These are phyloP conservation scores for Drosophila takahashii DNA, from an alignment of 1,140 invertebrate genomes.

Conservation along the genomic window DNA sequence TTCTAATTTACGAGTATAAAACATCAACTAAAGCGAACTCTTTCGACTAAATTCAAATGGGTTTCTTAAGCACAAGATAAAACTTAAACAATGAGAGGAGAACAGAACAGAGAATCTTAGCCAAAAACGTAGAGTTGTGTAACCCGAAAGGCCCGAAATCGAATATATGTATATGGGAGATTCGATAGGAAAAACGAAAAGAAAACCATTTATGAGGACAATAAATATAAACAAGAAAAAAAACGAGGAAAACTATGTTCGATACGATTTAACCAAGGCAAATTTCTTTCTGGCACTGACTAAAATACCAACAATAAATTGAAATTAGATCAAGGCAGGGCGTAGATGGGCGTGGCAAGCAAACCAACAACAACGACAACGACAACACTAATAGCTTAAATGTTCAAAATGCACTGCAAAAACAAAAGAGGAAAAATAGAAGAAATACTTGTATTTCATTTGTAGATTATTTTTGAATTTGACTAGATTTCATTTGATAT, in stretches of 20 bases:
- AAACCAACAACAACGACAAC: conserved; percentile 5
- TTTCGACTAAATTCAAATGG: conserved; percentile 56
- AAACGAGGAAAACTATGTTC: conserved; percentile 11
- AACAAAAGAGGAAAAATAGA: conserved; percentile 15
- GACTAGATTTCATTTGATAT: conserved; percentile 22
- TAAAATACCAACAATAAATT: conserved; percentile 17
- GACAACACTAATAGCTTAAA: conserved; percentile 39
- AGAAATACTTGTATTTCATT: conserved; percentile 23
- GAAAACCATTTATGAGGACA: conserved; percentile 68
- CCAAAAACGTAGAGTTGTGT: conserved; percentile 36
- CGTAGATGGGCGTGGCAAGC: conserved; percentile 24
- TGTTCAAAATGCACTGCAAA: conserved; percentile 16
- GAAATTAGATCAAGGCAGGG: conserved; percentile 32
- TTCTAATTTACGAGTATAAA: conserved; percentile 27
- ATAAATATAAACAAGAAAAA: conserved; percentile 55
- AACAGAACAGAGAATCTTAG: conserved; percentile 7
- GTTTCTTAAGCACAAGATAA: conserved; percentile 58
- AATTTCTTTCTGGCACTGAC: conserved; percentile 23
- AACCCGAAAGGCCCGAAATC: conserved; percentile 11
- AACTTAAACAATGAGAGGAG: conserved; percentile 2
- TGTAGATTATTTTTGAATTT: conserved; percentile 23
- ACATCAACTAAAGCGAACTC: conserved; percentile 12
- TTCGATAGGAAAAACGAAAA: conserved; percentile 1
- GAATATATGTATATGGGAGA: conserved; percentile 19
- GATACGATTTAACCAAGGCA: conserved; percentile 1